Base-by-base conservation (phyloP, 2,888 invertebrate species). In the Microchrysa polita region DNA sequence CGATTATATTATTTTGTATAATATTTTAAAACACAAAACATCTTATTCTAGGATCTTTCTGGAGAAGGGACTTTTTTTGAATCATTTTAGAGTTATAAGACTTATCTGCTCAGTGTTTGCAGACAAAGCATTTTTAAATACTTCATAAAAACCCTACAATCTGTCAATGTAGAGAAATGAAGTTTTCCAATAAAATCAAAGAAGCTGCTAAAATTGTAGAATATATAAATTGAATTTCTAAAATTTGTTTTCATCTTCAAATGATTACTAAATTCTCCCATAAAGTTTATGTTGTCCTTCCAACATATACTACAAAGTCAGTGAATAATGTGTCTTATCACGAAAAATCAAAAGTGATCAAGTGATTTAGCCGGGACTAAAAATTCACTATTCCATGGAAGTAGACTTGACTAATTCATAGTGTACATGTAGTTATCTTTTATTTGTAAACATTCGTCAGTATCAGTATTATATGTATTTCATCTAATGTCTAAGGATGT, bases 11-110 rank as follows among this genome's bases (percentile, higher is more conserved):
- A 63, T 63, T 63, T 27, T 67, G 27, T 67, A 27, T 52, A 23
- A 48, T 48, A 55, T 44, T 67, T 67, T 67, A 53, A 53, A 67
- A 67, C 67, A 67, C 67, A 67, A 55, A 67, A n/a, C 53, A n/a
- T 9, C 61, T 63, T 63, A 67, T 5, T 16, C 67, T 67, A 67
- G 20, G 27, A 67, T 67, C 53, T n/a, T 5, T 40, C 12, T 7
- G 34, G 40, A 63, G 40, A 63, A 48, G 12, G 42, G 12, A 9
- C 40, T 63, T n/a, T 40, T 18, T 63, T 23, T 5, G 27, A 2
- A 34, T 34, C 18, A 7, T 20, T 55, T 55, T 10, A 52, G 52
- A 34, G 4, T 4, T 48, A 48, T 48, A n/a, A n/a, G n/a, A n/a
- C n/a, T n/a, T n/a, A 12, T 48, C 2, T 12, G 12, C 16, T 48